Evolutionary conservation across 2,888 invertebrate genomes (phyloP), one percentile per base, ranked within the genome.

Genomic region (Brachycybe producta): DNA sequence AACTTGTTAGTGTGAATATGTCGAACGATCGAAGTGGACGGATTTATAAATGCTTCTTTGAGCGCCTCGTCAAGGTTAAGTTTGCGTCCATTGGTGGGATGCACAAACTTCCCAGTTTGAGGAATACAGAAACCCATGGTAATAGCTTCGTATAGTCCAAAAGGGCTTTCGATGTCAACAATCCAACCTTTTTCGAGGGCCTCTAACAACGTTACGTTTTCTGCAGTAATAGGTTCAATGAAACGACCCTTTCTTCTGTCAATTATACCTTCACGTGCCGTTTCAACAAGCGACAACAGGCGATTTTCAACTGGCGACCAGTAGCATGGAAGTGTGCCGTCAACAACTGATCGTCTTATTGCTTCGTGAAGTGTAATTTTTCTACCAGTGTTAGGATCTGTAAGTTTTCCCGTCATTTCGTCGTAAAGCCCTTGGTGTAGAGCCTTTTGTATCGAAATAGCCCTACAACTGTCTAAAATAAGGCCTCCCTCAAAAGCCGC

Each of bases 371-470:
- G 67, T 1, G 86, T 85, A 3, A 90, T 79, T 60, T 80, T 77
- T 54, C 82, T 76, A 40, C 82, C 81, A 2, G 80, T 83, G 52
- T 76, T 75, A 0, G 84, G 82, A 68, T 92, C 90, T 32, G 80
- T 75, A 45, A 92, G 76, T 71, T 84, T 85, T 11, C 87, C 85
- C 0, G 79, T 79, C 53, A 72, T 73, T 52, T 84, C 82, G 58
- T 87, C 84, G 62, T 87, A 87, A 0, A 87, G 70, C 2, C 88
- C 87, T 69, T 86, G 82, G 64, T 86, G 86, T 47, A 90, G 76
- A 1, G 85, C 84, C 61, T 85, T 73, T 63, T 88, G 88, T 28
- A 88, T 66, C 13, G 85, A 85, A 21, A 87, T 77, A 0, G 86
- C 80, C 7, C 48, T 40, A 7, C 49, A 51, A 44, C 58, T 8